Conservation (phyloP, 2,888 invertebrate genomes). For the Eubasilissa splendida region DNA sequence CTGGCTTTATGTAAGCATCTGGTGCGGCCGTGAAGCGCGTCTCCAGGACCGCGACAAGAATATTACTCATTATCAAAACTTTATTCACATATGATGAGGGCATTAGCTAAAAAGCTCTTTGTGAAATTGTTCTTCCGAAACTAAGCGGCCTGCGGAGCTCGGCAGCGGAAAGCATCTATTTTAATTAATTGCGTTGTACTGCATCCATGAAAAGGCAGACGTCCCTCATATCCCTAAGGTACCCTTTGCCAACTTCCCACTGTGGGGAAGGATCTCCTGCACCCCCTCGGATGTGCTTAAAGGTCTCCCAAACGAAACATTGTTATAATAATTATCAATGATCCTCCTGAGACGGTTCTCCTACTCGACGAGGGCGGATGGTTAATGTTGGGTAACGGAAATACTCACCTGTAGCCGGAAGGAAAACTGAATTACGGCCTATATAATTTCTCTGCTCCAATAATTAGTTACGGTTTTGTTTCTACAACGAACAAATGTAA, state of each 20-base stretch:
- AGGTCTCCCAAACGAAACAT: conserved; percentile 62
- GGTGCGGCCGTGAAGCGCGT: not conserved
- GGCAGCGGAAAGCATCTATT: conserved; percentile 53
- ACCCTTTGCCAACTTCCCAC: conserved; percentile 57
- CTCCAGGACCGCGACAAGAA: conserved; percentile 17
- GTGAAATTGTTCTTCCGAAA: conserved; percentile 39
- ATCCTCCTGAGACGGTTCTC: conserved; percentile 62
- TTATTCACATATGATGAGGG: conserved; percentile 30
- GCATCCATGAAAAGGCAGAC: conserved; percentile 58
- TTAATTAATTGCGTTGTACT: conserved; percentile 58
- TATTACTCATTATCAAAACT: conserved; percentile 17
- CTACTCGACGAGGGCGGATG: conserved; percentile 36
- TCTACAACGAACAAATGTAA: not conserved
- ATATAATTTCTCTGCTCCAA: conserved; percentile 4
- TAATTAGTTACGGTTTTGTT: conserved; percentile 21
- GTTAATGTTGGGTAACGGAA: conserved; percentile 53
- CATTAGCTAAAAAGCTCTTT: conserved; percentile 42
- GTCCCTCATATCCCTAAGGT: conserved; percentile 57
- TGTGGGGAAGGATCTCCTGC: conserved; percentile 56
- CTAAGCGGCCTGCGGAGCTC: conserved; percentile 8
- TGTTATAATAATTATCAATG: conserved; percentile 72
- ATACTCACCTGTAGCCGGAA: conserved; percentile 40
- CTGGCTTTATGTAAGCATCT: not conserved
- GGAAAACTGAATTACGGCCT: conserved; percentile 30
- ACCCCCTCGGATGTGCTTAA: conserved; percentile 58